Evolutionary conservation across 2,113 vertebrate species (phyloP).

Genomic region (Dromaius novaehollandiae): DNA sequence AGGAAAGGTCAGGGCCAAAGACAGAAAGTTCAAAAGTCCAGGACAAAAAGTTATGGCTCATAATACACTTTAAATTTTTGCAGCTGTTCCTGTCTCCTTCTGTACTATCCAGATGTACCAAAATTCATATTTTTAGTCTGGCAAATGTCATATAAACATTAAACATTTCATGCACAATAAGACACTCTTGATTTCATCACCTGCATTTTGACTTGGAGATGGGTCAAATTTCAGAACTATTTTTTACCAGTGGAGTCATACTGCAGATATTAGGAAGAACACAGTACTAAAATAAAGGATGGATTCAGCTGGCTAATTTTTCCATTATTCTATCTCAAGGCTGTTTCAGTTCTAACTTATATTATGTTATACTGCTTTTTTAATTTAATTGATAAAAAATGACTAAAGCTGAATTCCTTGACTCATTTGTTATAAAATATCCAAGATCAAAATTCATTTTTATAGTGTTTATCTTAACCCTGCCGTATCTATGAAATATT

Average conservation of each 20-base stretch:
- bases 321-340: neutral
- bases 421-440: neutral
- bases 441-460: neutral
- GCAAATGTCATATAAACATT: neutral
- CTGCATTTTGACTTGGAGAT: neutral
- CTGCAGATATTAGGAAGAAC: neutral
- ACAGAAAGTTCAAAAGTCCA: slow-evolving; percentile 28
- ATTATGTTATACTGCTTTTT: neutral
- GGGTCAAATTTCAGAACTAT: neutral
- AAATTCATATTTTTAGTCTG: slow-evolving; percentile 11
- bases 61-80: neutral
- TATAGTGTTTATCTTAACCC: neutral
- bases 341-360: neutral
- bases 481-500: slow-evolving; percentile 19
- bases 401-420: slow-evolving; percentile 4
- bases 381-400: neutral
- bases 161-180: neutral
- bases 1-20: slow-evolving; percentile 33
- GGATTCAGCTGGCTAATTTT: neutral
- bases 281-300: neutral
- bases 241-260: neutral
- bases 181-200: slow-evolving; percentile 39
- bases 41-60: neutral
- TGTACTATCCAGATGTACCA: slow-evolving; percentile 9
- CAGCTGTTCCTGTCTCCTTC: slow-evolving; percentile 19